These are phyloP conservation scores for Ips typographus DNA, from an alignment of 1,140 invertebrate genomes.

Conservation along the genomic window DNA sequence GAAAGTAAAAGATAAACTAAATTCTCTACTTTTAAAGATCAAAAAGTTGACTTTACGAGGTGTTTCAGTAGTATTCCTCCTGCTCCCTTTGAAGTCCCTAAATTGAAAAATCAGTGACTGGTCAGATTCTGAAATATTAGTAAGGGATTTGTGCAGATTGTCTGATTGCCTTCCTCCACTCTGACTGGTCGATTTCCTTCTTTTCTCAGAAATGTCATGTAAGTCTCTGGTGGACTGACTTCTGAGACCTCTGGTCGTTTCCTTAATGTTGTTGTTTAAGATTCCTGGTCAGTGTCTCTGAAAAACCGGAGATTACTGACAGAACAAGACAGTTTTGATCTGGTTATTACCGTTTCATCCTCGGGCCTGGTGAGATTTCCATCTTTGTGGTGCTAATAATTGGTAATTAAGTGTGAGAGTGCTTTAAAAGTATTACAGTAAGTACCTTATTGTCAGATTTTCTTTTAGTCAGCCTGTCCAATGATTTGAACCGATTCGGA, in stretches of 20 bases:
- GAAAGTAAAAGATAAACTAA: too few species aligned
- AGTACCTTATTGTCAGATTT: constrained; percentile 54
- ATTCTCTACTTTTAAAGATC: too few species aligned
- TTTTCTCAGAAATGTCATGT: constrained; percentile 61
- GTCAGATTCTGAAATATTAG: constrained; percentile 45
- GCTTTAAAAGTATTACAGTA: neutral
- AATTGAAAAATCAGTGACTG: neutral
- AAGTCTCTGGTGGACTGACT: constrained; percentile 54
- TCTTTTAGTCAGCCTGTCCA: constrained; percentile 61
- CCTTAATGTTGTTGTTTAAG: constrained; percentile 54
- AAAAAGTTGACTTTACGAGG: too few species aligned
- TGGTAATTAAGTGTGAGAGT: neutral
- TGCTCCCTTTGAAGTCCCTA: constrained; percentile 13
- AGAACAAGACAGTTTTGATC: constrained; percentile 43
- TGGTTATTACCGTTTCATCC: constrained; percentile 52
- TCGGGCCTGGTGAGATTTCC: constrained; percentile 51
- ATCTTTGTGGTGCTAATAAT: constrained; percentile 41
- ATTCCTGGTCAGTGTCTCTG: constrained; percentile 76
- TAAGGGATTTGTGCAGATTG: constrained; percentile 43
- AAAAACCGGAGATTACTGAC: constrained; percentile 76
- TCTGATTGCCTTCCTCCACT: constrained; percentile 7
- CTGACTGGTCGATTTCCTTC: constrained; percentile 48
- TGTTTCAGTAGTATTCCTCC: constrained; percentile 5
- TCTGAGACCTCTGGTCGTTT: constrained; percentile 36
- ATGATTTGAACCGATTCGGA: constrained; percentile 62